These are phyloP conservation scores for Megalurothrips usitatus DNA, from an alignment of 2,888 invertebrate genomes.

Conservation along the genomic window DNA sequence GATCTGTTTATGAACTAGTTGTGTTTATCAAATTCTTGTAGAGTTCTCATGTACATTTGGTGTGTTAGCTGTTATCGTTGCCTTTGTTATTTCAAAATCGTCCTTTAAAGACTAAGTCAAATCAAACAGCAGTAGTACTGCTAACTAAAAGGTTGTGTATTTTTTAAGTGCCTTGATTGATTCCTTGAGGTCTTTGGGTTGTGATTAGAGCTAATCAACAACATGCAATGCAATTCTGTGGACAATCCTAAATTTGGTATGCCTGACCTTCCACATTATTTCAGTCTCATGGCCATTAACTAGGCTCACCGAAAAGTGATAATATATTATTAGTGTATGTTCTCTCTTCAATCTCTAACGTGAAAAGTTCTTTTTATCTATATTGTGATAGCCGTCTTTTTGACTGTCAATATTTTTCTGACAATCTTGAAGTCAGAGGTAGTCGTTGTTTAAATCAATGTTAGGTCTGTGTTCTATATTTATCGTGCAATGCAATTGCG, in stretches of 20 bases:
- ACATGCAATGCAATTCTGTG: background rate
- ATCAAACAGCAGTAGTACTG: constrained; percentile 1
- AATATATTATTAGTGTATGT: background rate
- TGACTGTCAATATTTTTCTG: constrained; percentile 6
- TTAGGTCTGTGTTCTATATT: background rate
- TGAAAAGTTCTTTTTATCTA: background rate
- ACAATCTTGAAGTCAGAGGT: background rate
- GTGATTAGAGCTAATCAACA: background rate
- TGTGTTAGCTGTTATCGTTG: background rate
- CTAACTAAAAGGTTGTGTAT: background rate
- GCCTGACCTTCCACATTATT: background rate
- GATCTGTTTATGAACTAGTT: background rate
- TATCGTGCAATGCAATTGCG: background rate
- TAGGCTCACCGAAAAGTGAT: constrained; percentile 19
- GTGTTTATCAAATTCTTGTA: too few species aligned
- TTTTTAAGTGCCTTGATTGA: constrained; percentile 7
- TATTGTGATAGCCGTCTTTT: constrained; percentile 15
- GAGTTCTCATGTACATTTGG: background rate
- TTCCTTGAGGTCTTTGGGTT: constrained; percentile 1
- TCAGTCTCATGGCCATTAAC: constrained; percentile 1
- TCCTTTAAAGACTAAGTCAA: constrained; percentile 10
- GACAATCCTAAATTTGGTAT: background rate
- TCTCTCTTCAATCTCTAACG: background rate
- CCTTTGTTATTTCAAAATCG: constrained; percentile 3
- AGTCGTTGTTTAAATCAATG: background rate